Evolutionary conservation across 2,888 invertebrate species (phyloP), one percentile per base, ranked within the genome.

Genomic region (Microplitis deprimator): DNA sequence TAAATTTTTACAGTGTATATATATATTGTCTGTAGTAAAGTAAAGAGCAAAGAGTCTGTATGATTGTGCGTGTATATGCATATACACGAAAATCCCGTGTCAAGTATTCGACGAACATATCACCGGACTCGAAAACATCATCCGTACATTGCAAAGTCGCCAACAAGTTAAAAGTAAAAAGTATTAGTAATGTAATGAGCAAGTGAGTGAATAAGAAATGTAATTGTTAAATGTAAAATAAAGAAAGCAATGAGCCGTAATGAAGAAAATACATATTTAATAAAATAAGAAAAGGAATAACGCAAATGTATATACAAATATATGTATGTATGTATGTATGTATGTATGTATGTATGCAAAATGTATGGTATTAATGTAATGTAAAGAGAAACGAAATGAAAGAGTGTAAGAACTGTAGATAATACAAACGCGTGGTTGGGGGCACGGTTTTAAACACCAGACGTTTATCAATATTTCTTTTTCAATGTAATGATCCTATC

Each of bases 41-140:
- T 60, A 20, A 41, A 17, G 68, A 17, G 39, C 38, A 20, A 50
- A 39, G 73, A 73, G 73, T 73, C 41, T 62, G 73, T 41, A 64
- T 40, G 64, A 73, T 73, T 65, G 40, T 71, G 40, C 62, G 40
- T 40, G 73, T 73, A 65, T 73, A 40, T 68, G 68, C 13, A 50
- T 39, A 73, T 76, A 72, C 77, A 72, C 78, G 71, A 78, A 78
- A 79, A 76, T 79, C 68, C 77, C 75, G 70, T 75, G 74, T 73
- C 76, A 71, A 69, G 75, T 72, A 64, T 75, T 61, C 13, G 69
- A 60, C 62, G 71, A 62, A 68, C 61, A 71, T 79, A 79, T 79
- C 76, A 72, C 61, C 79, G 79, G 78, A 78, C 78, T 78, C 76
- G 79, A 79, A 79, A 79, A 79, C 79, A 79, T 79, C 78, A 79